Evolutionary conservation across 1,140 invertebrate species (phyloP).

Genomic region (Drosophila pectinifera): DNA sequence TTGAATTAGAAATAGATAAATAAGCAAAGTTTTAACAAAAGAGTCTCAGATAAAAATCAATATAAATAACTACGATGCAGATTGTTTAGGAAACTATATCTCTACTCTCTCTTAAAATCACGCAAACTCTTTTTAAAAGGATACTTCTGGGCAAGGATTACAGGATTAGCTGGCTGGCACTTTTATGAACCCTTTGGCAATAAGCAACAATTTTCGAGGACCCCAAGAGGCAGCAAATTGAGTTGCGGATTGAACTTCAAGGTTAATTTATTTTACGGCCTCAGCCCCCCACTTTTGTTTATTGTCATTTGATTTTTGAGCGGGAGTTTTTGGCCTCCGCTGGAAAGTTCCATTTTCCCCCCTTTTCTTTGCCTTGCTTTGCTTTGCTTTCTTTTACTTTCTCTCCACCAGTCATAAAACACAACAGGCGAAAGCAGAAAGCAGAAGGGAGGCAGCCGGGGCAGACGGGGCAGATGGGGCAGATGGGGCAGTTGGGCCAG

Average conservation of each 20-base stretch:
- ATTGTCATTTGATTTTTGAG: constrained; percentile 72
- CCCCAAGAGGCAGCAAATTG: constrained; percentile 32
- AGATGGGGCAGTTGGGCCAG: constrained; percentile 3
- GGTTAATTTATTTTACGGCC: constrained; percentile 73
- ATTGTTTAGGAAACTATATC: too few species aligned
- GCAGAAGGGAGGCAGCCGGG: neutral
- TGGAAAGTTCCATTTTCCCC: constrained; percentile 22
- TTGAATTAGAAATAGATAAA: too few species aligned
- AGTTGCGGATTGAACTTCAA: constrained; percentile 69
- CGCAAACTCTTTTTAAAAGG: neutral
- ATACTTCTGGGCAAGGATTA: constrained; percentile 7
- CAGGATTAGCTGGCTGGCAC: constrained; percentile 12
- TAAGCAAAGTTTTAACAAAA: too few species aligned
- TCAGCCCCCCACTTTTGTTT: constrained; percentile 24
- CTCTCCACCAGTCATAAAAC: constrained; percentile 46
- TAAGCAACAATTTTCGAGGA: constrained; percentile 34
- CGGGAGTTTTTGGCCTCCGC: constrained; percentile 16
- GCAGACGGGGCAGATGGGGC: neutral
- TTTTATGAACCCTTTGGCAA: constrained; percentile 24
- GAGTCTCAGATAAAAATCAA: too few species aligned
- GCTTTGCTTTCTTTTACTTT: neutral
- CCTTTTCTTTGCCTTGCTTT: constrained; percentile 13
- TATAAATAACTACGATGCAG: too few species aligned
- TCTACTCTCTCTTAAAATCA: too few species aligned
- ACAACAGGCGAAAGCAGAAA: neutral